Evolutionary conservation across 2,113 vertebrate species (phyloP), one percentile per base, ranked within the genome.

Genomic region (Hyperopisus bebe): DNA sequence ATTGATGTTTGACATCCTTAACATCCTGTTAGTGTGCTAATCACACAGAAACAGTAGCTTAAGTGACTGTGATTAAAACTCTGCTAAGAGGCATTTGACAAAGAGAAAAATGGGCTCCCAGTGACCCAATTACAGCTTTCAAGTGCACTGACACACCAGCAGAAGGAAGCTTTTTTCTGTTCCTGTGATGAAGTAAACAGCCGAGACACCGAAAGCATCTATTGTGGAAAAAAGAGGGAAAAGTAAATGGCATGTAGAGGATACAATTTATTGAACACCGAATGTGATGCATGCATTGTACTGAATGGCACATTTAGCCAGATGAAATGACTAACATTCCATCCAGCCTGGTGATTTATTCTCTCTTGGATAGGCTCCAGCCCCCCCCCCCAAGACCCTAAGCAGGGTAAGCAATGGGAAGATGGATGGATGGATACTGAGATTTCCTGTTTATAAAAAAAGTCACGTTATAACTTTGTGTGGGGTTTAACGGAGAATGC

Each of bases 41-140:
- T 87, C n/a, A 89, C 42, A 31, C 84, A 87, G 84, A 46, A 50
- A 74, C 58, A n/a, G 42, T 83, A 50, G 58, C 90, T 87, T 82
- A 87, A 88, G 53, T 50, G 55, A 74, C 58, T 88, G 90, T 85
- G 44, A 91, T 89, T 86, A 91, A 90, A 90, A 31, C 50, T 88
- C 70, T 51, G 35, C 47, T 13, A 88, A 80, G 85, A 84, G 74
- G 48, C 86, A 58, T 88, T 51, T 91, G 11, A 77, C 17, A 51
- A 21, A 77, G 42, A 58, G 58, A 8, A 47, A 80, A 51, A 90
- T 48, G 24, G 21, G n/a, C 24, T 87, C 42, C 89, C 27, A 47
- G 19, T 27, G 74, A 48, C 58, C 48, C 51, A 35, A 58, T 51
- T 89, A 5, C 80, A 82, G 83, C 82, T 77, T 85, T 53, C 55